Evolutionary conservation across 2,113 vertebrate species (phyloP).

Genomic region (Phalacrocorax pelagicus): DNA sequence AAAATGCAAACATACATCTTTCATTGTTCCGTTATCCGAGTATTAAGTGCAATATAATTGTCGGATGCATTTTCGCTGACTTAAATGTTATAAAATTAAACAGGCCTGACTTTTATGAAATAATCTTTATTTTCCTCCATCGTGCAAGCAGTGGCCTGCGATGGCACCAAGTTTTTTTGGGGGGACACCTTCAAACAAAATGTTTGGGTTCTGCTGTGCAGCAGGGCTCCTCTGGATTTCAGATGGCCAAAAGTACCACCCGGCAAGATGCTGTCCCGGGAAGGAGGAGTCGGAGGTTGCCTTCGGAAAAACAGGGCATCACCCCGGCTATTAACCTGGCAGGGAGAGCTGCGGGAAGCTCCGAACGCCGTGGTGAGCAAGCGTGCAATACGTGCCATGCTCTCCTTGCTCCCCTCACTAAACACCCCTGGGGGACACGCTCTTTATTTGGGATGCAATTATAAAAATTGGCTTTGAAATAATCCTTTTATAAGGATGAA

Average conservation of each 20-base stretch:
- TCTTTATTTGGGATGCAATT: neutral
- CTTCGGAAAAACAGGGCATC: neutral
- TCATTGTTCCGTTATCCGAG: constrained; percentile 78
- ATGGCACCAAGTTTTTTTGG: neutral
- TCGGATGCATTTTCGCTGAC: constrained; percentile 65
- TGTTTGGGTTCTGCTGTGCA: neutral
- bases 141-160: constrained; percentile 22
- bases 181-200: neutral
- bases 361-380: neutral
- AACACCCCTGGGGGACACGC: accelerated
- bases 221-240: neutral
- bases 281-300: neutral
- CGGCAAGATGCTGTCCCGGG: neutral
- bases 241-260: neutral
- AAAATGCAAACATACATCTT: constrained; percentile 88
- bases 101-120: constrained; percentile 61
- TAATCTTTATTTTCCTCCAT: constrained; percentile 49
- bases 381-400: accelerated
- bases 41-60: constrained; percentile 73
- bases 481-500: neutral
- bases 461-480: constrained; percentile 18
- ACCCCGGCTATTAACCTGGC: neutral
- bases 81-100: constrained; percentile 68
- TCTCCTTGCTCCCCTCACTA: neutral
- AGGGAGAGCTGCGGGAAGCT: neutral